Percentiles rank a stretch among this genome's conserved stretches.
Evolutionary conservation across 1,140 invertebrate genomes (phyloP).

Genomic region (Saccostrea cuccullata): DNA sequence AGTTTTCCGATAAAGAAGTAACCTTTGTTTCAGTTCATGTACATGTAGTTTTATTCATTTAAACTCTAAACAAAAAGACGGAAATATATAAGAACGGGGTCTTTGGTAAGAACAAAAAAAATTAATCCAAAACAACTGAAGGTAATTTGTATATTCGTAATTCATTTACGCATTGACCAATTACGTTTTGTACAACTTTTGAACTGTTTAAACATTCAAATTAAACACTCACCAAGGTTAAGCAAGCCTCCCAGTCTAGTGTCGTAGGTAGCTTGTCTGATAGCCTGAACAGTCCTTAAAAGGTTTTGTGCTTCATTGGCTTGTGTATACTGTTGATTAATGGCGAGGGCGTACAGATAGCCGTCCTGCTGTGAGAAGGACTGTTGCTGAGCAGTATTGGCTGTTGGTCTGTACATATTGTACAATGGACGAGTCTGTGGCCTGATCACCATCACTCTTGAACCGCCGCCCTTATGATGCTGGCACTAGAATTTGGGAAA

Average conservation of each 20-base stretch:
- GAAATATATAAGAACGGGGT: too few relatives aligned
- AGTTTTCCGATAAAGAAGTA: neutral
- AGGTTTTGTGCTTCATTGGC: slow-evolving; percentile 15
- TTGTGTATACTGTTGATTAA: neutral
- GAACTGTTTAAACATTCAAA: neutral
- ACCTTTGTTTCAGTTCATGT: too few relatives aligned
- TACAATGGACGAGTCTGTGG: neutral
- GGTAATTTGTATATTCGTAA: neutral
- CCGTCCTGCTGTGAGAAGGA: slow-evolving; percentile 16
- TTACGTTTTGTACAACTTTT: neutral
- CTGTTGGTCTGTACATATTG: neutral
- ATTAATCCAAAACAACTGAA: neutral
- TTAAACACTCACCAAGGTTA: neutral
- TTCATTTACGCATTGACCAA: neutral
- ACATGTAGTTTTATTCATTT: too few relatives aligned
- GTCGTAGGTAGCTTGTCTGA: neutral
- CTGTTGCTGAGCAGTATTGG: neutral
- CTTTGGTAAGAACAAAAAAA: neutral
- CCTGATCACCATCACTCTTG: neutral
- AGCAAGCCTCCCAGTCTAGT: neutral
- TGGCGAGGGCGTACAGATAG: neutral
- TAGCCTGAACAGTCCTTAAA: slow-evolving; percentile 1
- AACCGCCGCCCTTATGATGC: neutral
- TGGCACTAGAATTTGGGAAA: neutral
- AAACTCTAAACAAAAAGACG: too few relatives aligned